phyloP scores from a whole-genome alignment of 2,113 vertebrate genomes.

The Heloderma charlesbogerti region DNA sequence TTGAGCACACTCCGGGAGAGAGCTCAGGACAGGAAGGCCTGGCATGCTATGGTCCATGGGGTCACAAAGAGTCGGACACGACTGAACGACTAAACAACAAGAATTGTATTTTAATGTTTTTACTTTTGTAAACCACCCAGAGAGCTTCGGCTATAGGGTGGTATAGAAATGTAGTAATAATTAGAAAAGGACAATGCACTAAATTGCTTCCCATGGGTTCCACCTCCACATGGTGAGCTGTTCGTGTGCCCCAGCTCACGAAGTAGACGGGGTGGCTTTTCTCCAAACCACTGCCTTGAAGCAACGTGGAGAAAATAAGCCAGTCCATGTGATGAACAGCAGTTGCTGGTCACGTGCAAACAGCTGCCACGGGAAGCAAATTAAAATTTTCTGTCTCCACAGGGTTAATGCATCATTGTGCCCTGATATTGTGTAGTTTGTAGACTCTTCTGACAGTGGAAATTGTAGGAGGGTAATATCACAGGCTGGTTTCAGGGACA shows the following conservation, averaged over 20 bases:
- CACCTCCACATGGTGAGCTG: neutral
- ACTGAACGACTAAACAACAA: too few species aligned
- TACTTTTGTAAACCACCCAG: too few species aligned
- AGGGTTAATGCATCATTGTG: neutral
- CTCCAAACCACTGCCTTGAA: neutral
- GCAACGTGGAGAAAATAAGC: neutral
- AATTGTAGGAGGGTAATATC: neutral
- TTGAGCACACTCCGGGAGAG: too few species aligned
- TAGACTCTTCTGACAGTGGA: neutral
- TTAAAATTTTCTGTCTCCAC: neutral
- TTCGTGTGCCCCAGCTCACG: neutral
- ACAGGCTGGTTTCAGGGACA: neutral
- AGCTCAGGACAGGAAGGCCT: too few species aligned
- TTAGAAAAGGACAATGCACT: neutral
- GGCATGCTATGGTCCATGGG: too few species aligned
- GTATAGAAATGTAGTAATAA: too few species aligned
- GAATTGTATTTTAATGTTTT: too few species aligned
- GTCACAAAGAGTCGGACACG: too few species aligned
- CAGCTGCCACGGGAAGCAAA: neutral
- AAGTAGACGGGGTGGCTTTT: neutral
- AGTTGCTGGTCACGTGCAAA: neutral
- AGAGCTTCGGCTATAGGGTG: too few species aligned
- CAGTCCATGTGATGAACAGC: neutral
- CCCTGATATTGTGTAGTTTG: neutral
- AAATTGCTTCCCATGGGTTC: neutral